A percentile compares a stretch with the other conserved stretches of the same genome.
phyloP scores from a whole-genome alignment of 2,113 vertebrate species.

The Eudyptes chrysolophus region DNA sequence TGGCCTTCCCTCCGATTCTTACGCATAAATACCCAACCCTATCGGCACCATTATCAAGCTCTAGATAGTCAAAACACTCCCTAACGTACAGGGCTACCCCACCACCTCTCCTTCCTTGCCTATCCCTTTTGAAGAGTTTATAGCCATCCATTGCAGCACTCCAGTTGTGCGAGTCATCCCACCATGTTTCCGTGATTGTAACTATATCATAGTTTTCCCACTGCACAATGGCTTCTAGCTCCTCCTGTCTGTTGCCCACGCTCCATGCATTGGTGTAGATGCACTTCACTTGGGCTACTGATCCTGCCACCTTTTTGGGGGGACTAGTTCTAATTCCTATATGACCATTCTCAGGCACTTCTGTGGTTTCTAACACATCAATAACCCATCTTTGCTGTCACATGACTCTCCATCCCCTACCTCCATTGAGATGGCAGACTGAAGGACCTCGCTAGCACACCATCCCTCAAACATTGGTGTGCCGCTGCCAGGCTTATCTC shows the following conservation, averaged over 20 bases:
- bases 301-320: neutral
- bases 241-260: neutral
- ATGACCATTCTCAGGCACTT: neutral
- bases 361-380: neutral
- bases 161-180: neutral
- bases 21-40: neutral
- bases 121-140: neutral
- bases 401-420: neutral
- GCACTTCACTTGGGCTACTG: neutral
- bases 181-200: neutral
- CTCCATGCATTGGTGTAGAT: neutral
- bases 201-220: neutral
- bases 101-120: neutral
- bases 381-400: neutral
- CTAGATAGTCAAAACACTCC: neutral
- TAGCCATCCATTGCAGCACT: neutral
- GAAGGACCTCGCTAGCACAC: neutral
- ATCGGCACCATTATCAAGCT: neutral
- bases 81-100: neutral
- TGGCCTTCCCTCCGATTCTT: neutral
- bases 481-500: neutral
- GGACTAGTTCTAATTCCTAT: neutral
- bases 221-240: neutral
- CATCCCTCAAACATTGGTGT: neutral
- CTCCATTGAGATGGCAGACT: neutral